Percentiles rank a stretch among this genome's conserved stretches.
Evolutionary conservation across 53 echinoderm and acorn worm species (phyloP).

Genomic region (Astropecten irregularis): DNA sequence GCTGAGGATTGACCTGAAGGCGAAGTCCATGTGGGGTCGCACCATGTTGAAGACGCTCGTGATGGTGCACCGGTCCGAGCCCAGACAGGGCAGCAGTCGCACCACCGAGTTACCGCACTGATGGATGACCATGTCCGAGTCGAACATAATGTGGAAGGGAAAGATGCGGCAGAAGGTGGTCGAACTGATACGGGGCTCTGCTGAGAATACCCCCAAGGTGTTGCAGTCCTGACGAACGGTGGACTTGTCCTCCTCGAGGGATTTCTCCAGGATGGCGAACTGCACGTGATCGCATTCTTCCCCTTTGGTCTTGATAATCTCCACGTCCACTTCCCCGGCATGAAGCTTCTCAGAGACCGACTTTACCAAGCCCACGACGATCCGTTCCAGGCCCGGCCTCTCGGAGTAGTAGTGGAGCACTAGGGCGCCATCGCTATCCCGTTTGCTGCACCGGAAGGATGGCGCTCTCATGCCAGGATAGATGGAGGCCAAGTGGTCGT

Average conservation of each 20-base stretch:
- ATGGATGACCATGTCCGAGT: conserved; percentile 72
- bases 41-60: conserved; percentile 82
- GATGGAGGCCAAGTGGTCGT: conserved; percentile 93
- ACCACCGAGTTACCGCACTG: conserved; percentile 89
- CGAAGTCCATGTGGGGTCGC: conserved; percentile 96
- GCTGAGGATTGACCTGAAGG: conserved; percentile 89
- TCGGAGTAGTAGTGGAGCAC: conserved; percentile 99
- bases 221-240: conserved; percentile 26
- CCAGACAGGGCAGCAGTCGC: conserved; percentile 75
- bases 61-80: conserved; percentile 67
- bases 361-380: conserved; percentile 89
- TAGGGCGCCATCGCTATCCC: conserved; percentile 90
- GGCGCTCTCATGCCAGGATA: conserved; percentile 98
- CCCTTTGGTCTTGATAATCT: conserved; percentile 83
- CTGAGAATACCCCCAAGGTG: conserved; percentile 57
- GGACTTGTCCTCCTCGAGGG: conserved; percentile 40
- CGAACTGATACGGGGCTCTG: conserved; percentile 78
- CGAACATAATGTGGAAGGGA: conserved; percentile 97
- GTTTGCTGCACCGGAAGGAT: conserved; percentile 90
- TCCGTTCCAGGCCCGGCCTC: conserved; percentile 87
- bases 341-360: conserved; percentile 85
- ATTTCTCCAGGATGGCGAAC: conserved; percentile 89
- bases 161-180: conserved; percentile 86
- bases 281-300: conserved; percentile 97
- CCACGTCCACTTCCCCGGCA: conserved; percentile 82